Evolutionary conservation across 2,797 vertebrate genomes (phyloP), one percentile per base, ranked within the genome.

Genomic region (Todus mexicanus): DNA sequence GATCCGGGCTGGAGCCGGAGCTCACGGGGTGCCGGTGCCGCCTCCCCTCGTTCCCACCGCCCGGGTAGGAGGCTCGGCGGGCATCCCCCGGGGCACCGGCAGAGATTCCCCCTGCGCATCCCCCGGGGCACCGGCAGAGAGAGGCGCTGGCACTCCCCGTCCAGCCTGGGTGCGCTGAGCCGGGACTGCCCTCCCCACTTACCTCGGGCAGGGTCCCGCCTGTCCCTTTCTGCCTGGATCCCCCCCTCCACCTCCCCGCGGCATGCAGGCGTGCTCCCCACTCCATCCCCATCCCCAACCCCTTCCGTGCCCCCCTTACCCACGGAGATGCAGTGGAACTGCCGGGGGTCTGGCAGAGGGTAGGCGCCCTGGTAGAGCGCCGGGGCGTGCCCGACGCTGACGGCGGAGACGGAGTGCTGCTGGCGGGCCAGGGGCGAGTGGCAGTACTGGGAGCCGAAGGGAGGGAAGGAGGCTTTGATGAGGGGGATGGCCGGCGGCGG

Each of bases 301-400:
- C 50, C 11, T 9, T 31, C 27, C 10, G 20, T 50, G 68, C 25
- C 66, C 27, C 38, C 59, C 99, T 99, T 96, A 99, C 99, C 99
- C 96, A 99, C 98, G 61, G 99, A 99, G 97, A 99, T 98, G 98
- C 99, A 99, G 97, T 99, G 99, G 97, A 99, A 99, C 96, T 99
- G 99, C 26, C 99, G 97, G 25, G 99, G 99, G 91, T 99, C 99
- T 8, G 99, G 98, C 70, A 99, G 97, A 1, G 98, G 97, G 90
- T 99, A 99, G 33, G 99, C 98, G 43, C 98, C 98, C 93, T 99
- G 99, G 97, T 99, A 99, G 38, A 99, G 98, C 70, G 98, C 98
- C 38, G 99, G 98, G 37, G 97, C 98, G 84, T 98, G 98, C 95
- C 98, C 98, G 26, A 99, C 98, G 89, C 98, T 98, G 53, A 99